Percentiles rank a stretch among this genome's conserved stretches.
These are phyloP conservation scores for Deroptyus accipitrinus DNA, from an alignment of 2,113 vertebrate genomes.

Conservation along the genomic window DNA sequence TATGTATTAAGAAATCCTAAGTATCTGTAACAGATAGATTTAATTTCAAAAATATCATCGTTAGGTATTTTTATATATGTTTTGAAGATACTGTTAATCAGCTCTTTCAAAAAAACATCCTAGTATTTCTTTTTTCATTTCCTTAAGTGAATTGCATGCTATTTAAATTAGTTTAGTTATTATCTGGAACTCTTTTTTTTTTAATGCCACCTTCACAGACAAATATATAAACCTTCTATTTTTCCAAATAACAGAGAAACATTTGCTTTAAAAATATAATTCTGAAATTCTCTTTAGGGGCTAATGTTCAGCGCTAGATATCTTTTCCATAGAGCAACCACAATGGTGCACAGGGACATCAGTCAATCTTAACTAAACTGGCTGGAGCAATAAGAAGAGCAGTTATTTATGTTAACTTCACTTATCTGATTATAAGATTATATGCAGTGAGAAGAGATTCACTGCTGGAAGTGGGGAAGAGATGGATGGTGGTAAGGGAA, in stretches of 20 bases:
- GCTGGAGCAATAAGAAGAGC: background rate
- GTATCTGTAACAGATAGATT: background rate
- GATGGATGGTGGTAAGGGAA: background rate
- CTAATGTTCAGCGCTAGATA: background rate
- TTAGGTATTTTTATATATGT: background rate
- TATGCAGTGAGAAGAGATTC: background rate
- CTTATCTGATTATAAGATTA: background rate
- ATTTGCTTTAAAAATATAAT: background rate
- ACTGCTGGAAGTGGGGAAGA: background rate
- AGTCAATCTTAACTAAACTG: background rate
- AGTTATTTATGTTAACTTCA: background rate
- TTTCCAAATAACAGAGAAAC: background rate
- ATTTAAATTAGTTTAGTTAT: background rate
- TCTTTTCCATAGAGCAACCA: background rate
- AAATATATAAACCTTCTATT: background rate
- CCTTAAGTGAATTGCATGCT: background rate
- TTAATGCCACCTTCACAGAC: background rate
- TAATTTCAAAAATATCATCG: background rate
- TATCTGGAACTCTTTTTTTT: background rate
- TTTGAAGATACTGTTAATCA: background rate
- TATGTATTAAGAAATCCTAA: background rate
- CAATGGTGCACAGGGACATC: background rate
- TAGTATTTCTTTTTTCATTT: background rate
- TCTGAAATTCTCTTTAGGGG: background rate
- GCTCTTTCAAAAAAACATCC: background rate